Percentiles rank a stretch among this genome's conserved stretches.
phyloP scores from a whole-genome alignment of 2,888 invertebrate genomes.

The Camponotus fellah region DNA sequence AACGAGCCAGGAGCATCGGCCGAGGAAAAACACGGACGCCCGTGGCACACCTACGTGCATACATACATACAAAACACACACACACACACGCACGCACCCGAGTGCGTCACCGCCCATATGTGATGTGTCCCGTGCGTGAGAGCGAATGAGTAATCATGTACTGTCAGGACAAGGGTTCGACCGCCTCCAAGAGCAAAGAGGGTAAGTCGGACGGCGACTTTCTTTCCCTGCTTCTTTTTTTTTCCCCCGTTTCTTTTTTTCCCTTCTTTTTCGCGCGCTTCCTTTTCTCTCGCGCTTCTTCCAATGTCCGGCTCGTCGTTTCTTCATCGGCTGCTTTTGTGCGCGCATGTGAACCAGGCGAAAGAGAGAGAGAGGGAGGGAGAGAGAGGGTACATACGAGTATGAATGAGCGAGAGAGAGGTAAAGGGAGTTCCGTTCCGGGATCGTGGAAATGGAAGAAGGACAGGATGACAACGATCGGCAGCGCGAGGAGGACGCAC shows the following conservation, averaged over 20 bases:
- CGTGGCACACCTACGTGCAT: not conserved
- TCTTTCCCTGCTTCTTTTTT: too few relatives aligned
- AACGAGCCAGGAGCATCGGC: slow-evolving; percentile 58
- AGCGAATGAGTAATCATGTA: slow-evolving; percentile 85
- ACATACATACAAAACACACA: slow-evolving; percentile 20
- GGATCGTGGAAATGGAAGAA: slow-evolving; percentile 23
- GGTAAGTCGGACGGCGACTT: slow-evolving; percentile 78
- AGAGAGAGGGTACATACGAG: not conserved
- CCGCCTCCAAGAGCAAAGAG: slow-evolving; percentile 84
- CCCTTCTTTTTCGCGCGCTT: not conserved
- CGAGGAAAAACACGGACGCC: slow-evolving; percentile 61
- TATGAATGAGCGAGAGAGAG: not conserved
- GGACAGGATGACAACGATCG: slow-evolving; percentile 59
- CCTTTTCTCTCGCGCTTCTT: not conserved
- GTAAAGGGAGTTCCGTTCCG: slow-evolving; percentile 50
- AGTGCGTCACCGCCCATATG: slow-evolving; percentile 81
- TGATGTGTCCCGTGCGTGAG: slow-evolving; percentile 79
- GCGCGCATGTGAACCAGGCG: slow-evolving; percentile 59
- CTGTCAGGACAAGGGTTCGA: slow-evolving; percentile 84
- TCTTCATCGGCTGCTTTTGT: slow-evolving; percentile 23
- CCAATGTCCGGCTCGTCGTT: slow-evolving; percentile 20
- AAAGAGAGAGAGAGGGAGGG: slow-evolving; percentile 56
- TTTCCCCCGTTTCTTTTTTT: too few relatives aligned
- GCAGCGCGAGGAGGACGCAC: slow-evolving; percentile 40
- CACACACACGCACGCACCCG: slow-evolving; percentile 46